A percentile compares a stretch with the other conserved stretches of the same genome.
Evolutionary conservation across 2,888 invertebrate species (phyloP).

Genomic region (Scaptomyza reducta): DNA sequence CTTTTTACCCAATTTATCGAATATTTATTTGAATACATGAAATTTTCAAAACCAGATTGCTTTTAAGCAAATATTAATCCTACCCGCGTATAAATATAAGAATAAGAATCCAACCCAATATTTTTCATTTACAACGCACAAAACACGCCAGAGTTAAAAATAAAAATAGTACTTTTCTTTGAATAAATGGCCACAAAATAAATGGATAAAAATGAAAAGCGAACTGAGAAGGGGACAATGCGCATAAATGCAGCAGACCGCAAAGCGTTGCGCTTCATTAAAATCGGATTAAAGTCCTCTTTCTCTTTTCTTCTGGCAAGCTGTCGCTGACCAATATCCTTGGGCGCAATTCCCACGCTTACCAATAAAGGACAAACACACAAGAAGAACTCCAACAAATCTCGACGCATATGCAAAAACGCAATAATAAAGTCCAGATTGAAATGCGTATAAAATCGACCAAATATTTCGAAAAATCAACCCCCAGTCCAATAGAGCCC

Average conservation of each 20-base stretch:
- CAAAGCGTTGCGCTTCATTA: conserved; percentile 84
- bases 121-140: conserved; percentile 7
- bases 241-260: conserved; percentile 70
- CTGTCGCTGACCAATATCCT: conserved; percentile 62
- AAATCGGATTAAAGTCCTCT: conserved; percentile 82
- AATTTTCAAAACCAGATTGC: too few species aligned
- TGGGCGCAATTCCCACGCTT: conserved; percentile 78
- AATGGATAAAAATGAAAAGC: conserved; percentile 29
- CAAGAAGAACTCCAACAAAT: conserved; percentile 32
- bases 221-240: conserved; percentile 22
- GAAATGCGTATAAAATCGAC: conserved; percentile 68
- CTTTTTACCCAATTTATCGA: too few species aligned
- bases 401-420: conserved; percentile 67
- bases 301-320: conserved; percentile 15
- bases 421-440: conserved; percentile 42
- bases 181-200: conserved; percentile 22
- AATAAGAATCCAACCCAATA: not conserved
- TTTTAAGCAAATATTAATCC: not conserved
- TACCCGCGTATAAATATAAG: not conserved
- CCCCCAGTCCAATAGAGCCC: conserved; percentile 40
- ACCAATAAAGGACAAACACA: conserved; percentile 43
- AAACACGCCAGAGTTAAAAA: conserved; percentile 12
- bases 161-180: conserved; percentile 8
- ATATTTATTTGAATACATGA: too few species aligned
- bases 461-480: conserved; percentile 47